Conservation (phyloP, 35 echinoderm and acorn worm genomes). For the Lytechinus variegatus region DNA sequence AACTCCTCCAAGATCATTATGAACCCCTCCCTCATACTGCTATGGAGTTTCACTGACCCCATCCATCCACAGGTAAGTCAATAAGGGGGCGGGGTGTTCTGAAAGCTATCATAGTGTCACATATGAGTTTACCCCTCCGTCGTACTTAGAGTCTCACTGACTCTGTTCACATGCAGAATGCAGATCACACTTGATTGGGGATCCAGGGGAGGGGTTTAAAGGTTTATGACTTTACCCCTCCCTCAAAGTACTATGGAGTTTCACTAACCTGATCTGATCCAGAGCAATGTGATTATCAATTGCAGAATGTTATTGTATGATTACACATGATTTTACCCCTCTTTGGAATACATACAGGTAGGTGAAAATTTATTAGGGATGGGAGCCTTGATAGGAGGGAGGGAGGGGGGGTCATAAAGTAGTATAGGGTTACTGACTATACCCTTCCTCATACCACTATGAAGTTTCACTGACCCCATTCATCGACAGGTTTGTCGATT, state of each 20-base stretch:
- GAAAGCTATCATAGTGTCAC: no score
- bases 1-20: constrained; percentile 95
- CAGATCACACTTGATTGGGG: neutral
- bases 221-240: neutral
- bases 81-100: neutral
- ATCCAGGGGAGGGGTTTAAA: neutral
- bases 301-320: no score
- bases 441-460: neutral
- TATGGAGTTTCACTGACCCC: constrained; percentile 98
- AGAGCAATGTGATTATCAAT: no score
- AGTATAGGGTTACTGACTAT: no score
- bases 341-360: no score
- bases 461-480: neutral
- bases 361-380: no score
- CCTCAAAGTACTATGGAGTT: no score
- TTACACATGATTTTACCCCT: no score
- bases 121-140: constrained; percentile 54
- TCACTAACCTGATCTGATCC: no score
- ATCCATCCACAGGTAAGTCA: constrained; percentile 94
- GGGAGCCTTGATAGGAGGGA: no score
- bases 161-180: constrained; percentile 91
- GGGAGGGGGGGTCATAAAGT: no score
- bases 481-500: neutral
- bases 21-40: constrained; percentile 86
- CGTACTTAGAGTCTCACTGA: constrained; percentile 92